Conservation (phyloP, 2,797 vertebrate genomes). For the Ctenopoma multispine region DNA sequence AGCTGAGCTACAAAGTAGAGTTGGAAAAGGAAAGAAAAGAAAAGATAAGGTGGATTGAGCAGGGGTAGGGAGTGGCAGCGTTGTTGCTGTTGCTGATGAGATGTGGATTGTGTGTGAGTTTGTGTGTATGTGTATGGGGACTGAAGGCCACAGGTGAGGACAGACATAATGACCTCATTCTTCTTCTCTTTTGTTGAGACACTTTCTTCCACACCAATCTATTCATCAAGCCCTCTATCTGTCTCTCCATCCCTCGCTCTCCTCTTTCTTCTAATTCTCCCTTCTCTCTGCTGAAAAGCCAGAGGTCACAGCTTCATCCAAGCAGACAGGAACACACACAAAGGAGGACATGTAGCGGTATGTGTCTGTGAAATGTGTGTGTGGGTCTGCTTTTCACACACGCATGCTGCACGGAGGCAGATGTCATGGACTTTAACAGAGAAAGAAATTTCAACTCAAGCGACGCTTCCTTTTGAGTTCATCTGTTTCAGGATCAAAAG, state of each 20-base stretch:
- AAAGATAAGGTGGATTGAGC: slow-evolving; percentile 16
- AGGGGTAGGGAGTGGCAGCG: slow-evolving; percentile 19
- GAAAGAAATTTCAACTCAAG: slow-evolving; percentile 32
- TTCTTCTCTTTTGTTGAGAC: slow-evolving; percentile 75
- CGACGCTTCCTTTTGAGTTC: slow-evolving; percentile 25
- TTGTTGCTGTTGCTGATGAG: slow-evolving; percentile 62
- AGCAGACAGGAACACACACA: slow-evolving; percentile 58
- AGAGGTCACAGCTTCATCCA: slow-evolving; percentile 75
- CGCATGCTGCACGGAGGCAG: slow-evolving; percentile 4
- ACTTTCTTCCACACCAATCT: slow-evolving; percentile 66
- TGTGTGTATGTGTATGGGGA: slow-evolving; percentile 42
- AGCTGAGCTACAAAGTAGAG: slow-evolving; percentile 12
- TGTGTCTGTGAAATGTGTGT: slow-evolving; percentile 25
- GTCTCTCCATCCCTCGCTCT: slow-evolving; percentile 58
- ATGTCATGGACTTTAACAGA: slow-evolving; percentile 30
- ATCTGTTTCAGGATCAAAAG: slow-evolving; percentile 37
- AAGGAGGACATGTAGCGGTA: slow-evolving; percentile 9
- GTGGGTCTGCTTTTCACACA: not conserved
- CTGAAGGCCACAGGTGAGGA: slow-evolving; percentile 79
- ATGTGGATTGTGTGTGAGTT: slow-evolving; percentile 53
- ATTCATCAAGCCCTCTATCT: slow-evolving; percentile 78
- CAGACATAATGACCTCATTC: slow-evolving; percentile 83
- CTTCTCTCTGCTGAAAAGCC: slow-evolving; percentile 63
- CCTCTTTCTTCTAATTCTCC: slow-evolving; percentile 55
- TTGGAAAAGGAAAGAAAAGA: slow-evolving; percentile 14